Evolutionary conservation across 2,888 invertebrate genomes (phyloP).

Genomic region (Ditula angustiorana): DNA sequence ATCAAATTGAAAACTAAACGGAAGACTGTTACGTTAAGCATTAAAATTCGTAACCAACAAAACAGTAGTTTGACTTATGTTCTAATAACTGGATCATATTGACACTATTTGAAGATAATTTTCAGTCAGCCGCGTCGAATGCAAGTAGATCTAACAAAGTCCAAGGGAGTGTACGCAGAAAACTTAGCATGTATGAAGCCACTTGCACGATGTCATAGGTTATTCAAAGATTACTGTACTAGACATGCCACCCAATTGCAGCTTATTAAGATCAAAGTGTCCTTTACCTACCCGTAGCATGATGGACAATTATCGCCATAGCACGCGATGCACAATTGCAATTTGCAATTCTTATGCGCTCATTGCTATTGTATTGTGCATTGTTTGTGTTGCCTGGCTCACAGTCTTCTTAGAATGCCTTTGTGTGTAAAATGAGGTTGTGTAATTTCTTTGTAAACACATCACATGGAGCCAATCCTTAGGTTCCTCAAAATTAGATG

Average conservation of each 20-base stretch:
- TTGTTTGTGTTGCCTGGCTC: neutral
- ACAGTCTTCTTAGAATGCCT: neutral
- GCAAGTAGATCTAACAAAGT: neutral
- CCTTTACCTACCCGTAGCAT: neutral
- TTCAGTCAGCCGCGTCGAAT: no score
- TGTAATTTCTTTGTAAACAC: neutral
- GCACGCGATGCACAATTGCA: conserved; percentile 30
- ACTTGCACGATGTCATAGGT: neutral
- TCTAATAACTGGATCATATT: no score
- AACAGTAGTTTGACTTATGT: no score
- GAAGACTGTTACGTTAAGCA: no score
- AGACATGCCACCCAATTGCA: conserved; percentile 26
- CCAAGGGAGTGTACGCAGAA: neutral
- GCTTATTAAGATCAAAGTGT: conserved; percentile 4
- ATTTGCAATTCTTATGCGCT: conserved; percentile 4
- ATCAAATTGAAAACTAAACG: no score
- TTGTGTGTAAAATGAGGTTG: neutral
- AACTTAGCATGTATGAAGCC: neutral
- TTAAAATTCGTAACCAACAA: no score
- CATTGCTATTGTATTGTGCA: conserved; percentile 10
- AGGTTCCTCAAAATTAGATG: no score
- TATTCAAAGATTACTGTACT: neutral
- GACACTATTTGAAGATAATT: no score
- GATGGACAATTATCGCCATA: conserved; percentile 13
- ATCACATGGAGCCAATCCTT: neutral